Evolutionary conservation across 2,797 vertebrate genomes (phyloP).

Genomic region (Ctenosaura bakeri): DNA sequence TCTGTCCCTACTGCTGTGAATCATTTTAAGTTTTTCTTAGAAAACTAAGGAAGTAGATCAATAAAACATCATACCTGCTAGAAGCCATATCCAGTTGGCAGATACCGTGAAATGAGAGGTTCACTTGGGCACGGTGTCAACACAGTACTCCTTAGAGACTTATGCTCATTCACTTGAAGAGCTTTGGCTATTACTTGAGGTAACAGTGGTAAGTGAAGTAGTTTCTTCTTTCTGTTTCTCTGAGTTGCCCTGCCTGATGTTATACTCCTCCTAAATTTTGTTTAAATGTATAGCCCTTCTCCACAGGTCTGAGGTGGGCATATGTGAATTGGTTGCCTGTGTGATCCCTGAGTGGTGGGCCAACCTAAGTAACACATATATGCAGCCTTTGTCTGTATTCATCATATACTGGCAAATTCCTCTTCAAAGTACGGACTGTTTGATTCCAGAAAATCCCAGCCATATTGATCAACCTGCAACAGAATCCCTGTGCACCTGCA

Average conservation of each 20-base stretch:
- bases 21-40: slow-evolving; percentile 35
- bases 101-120: not conserved
- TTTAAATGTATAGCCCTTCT: not conserved
- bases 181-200: not conserved
- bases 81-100: not conserved
- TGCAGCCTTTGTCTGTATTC: not conserved
- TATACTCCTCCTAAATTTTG: not conserved
- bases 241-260: not conserved
- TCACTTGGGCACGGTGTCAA: not conserved
- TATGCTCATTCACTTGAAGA: not conserved
- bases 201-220: not conserved
- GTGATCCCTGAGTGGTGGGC: not conserved
- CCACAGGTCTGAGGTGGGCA: not conserved
- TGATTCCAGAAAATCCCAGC: not conserved
- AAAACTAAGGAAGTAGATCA: slow-evolving; percentile 58
- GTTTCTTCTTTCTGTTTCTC: not conserved
- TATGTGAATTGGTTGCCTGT: not conserved
- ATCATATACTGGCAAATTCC: not conserved
- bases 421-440: not conserved
- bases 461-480: no score
- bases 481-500: not conserved
- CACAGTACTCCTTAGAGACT: not conserved
- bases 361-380: not conserved
- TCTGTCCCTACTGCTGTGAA: not conserved
- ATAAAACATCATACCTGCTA: slow-evolving; percentile 36